Evolutionary conservation across 1,140 invertebrate species (phyloP).

Genomic region (Drosophila miranda): DNA sequence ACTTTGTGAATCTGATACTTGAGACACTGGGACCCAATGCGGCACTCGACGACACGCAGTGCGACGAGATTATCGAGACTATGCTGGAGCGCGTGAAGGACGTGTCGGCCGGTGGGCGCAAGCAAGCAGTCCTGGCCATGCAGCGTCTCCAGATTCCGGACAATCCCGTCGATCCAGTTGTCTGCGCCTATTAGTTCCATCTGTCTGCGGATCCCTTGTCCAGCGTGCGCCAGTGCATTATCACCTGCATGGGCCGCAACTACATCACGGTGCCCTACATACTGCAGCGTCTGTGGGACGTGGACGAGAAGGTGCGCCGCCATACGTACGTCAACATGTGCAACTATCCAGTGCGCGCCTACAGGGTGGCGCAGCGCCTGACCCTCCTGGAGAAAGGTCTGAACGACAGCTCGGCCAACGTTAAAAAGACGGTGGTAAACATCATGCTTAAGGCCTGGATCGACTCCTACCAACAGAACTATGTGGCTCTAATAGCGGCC

Average conservation of each 20-base stretch:
- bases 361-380: constrained; percentile 88
- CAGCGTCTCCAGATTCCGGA: constrained; percentile 90
- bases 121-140: constrained; percentile 91
- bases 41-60: constrained; percentile 89
- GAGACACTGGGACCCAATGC: constrained; percentile 89
- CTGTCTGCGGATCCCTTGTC: constrained; percentile 89
- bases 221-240: constrained; percentile 87
- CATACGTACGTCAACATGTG: constrained; percentile 89
- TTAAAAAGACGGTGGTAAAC: constrained; percentile 83
- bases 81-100: constrained; percentile 87
- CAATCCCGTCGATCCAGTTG: constrained; percentile 89
- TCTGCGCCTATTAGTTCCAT: constrained; percentile 90
- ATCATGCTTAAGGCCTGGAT: constrained; percentile 87
- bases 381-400: constrained; percentile 86
- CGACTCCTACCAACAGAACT: constrained; percentile 85
- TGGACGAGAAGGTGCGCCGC: constrained; percentile 89
- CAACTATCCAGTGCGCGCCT: constrained; percentile 86
- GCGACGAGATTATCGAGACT: constrained; percentile 87
- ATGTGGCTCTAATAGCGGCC: constrained; percentile 85
- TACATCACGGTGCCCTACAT: constrained; percentile 86
- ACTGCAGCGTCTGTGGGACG: constrained; percentile 88
- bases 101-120: constrained; percentile 86
- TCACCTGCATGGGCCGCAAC: constrained; percentile 87
- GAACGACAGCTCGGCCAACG: constrained; percentile 85
- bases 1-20: constrained; percentile 89